Percentiles rank a stretch among this genome's conserved stretches.
phyloP scores from a whole-genome alignment of 2,113 vertebrate genomes.

The Sinosuthora webbiana region DNA sequence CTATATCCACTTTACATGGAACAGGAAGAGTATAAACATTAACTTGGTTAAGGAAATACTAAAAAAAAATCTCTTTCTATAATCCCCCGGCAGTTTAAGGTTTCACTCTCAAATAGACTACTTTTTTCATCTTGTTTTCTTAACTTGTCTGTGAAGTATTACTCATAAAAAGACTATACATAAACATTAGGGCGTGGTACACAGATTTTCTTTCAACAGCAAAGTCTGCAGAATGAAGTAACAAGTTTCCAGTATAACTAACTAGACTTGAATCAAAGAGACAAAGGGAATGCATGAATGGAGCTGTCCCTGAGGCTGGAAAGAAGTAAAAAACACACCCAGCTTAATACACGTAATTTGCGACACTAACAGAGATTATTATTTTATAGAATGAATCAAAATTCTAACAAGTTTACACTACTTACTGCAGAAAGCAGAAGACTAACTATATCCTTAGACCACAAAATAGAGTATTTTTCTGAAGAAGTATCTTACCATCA shows the following conservation, averaged over 20 bases:
- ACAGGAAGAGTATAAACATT: neutral
- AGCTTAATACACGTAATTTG: neutral
- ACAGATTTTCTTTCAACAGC: neutral
- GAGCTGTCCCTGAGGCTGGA: neutral
- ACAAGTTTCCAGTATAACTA: neutral
- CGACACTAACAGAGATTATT: neutral
- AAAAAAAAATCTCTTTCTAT: neutral
- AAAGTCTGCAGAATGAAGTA: neutral
- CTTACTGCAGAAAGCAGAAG: neutral
- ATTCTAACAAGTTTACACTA: neutral
- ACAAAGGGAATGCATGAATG: neutral
- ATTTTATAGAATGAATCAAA: neutral
- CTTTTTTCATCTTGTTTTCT: neutral
- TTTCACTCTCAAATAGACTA: neutral
- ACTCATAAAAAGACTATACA: neutral
- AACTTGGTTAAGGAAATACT: neutral
- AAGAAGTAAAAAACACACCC: neutral
- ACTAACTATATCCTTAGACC: neutral
- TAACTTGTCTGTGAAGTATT: neutral
- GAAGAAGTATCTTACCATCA: slow-evolving; percentile 78
- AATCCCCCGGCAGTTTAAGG: neutral
- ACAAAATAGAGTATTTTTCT: neutral
- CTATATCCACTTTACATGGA: neutral
- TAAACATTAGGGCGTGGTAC: neutral
- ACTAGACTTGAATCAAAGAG: neutral